Conservation (phyloP, 92 coral and sea anemone genomes). For the Epizoanthus stellaris region DNA sequence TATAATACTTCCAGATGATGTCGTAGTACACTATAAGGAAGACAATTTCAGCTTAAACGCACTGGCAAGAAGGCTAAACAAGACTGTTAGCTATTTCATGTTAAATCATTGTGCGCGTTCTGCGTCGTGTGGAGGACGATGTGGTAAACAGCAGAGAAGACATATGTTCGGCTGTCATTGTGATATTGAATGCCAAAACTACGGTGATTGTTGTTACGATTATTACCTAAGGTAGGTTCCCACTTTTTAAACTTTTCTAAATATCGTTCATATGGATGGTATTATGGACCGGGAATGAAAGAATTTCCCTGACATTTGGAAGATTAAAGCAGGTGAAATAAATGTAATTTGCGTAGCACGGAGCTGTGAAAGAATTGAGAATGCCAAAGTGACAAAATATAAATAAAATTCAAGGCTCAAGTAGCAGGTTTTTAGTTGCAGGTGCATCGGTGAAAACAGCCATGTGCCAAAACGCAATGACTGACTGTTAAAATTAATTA, state of each 20-base stretch:
- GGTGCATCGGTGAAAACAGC: too few species aligned
- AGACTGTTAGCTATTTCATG: neutral
- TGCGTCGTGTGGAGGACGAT: neutral
- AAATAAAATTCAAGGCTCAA: too few species aligned
- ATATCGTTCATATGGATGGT: neutral
- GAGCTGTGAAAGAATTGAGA: too few species aligned
- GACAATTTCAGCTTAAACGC: neutral
- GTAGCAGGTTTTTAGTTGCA: too few species aligned
- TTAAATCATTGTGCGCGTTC: neutral
- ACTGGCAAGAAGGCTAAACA: constrained; percentile 7
- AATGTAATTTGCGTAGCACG: too few species aligned
- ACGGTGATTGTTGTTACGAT: constrained; percentile 2
- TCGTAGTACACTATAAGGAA: neutral
- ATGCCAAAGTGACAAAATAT: too few species aligned
- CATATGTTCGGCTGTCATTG: neutral
- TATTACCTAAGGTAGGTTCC: neutral
- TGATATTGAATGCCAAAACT: neutral
- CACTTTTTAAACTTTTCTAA: neutral
- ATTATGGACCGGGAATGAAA: neutral
- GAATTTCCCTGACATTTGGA: neutral
- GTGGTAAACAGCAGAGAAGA: neutral
- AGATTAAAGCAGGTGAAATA: too few species aligned
- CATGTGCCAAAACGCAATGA: too few species aligned
- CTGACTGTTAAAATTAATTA: too few species aligned
- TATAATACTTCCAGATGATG: neutral